Evolutionary conservation across 2,888 invertebrate species (phyloP).

Genomic region (Spialia ferax): DNA sequence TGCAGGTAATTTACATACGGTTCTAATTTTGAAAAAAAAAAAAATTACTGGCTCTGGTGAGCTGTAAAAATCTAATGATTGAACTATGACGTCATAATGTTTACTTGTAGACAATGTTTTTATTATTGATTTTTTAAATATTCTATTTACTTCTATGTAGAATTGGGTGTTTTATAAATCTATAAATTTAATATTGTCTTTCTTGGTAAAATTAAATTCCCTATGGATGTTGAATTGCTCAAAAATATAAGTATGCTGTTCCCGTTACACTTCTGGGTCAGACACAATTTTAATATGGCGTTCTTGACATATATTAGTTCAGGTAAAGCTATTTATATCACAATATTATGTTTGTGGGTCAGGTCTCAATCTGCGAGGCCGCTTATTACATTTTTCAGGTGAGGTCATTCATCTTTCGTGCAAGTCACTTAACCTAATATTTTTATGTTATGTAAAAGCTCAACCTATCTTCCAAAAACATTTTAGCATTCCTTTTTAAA

Average conservation of each 20-base stretch:
- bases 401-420: slow-evolving; percentile 8
- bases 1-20: background rate
- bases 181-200: background rate
- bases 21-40: slow-evolving; percentile 1
- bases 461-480: background rate
- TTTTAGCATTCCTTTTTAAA: background rate
- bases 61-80: too few species aligned
- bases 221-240: background rate
- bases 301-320: slow-evolving; percentile 38
- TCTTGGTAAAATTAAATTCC: background rate
- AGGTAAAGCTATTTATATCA: slow-evolving; percentile 39
- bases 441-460: slow-evolving; percentile 5
- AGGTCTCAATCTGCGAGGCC: slow-evolving; percentile 24
- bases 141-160: too few species aligned
- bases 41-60: too few species aligned
- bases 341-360: slow-evolving; percentile 36
- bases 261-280: slow-evolving; percentile 35
- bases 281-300: slow-evolving; percentile 29
- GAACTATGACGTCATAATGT: too few species aligned
- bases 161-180: too few species aligned
- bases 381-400: slow-evolving; percentile 15
- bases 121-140: too few species aligned
- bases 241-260: slow-evolving; percentile 15
- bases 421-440: slow-evolving; percentile 9
- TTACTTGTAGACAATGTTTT: too few species aligned